A percentile compares a stretch with the other conserved stretches of the same genome.
These are phyloP conservation scores for Pteropus rufus DNA, from an alignment of 2,797 vertebrate genomes.

Conservation along the genomic window DNA sequence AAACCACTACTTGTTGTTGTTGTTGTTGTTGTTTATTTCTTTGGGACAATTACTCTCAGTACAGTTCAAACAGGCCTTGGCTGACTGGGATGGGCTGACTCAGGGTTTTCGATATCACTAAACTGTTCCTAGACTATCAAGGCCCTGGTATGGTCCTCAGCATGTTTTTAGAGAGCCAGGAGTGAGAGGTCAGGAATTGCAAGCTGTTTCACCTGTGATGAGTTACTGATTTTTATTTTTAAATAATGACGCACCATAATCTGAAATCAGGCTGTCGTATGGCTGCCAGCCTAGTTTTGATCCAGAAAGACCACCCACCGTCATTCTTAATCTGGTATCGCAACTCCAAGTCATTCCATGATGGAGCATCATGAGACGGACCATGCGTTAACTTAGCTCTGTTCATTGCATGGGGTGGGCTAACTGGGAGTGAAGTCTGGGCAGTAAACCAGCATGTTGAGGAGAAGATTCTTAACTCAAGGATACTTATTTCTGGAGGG, in stretches of 20 bases:
- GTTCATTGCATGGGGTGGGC: rapidly evolving
- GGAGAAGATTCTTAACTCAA: neutral
- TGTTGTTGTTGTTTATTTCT: neutral
- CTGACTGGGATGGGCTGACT: neutral
- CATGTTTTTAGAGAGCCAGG: neutral
- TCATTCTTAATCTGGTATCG: neutral
- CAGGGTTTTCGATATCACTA: neutral
- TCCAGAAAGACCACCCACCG: neutral
- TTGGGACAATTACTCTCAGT: neutral
- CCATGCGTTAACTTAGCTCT: no score
- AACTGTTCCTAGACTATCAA: neutral
- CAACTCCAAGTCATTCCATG: neutral
- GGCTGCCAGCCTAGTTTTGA: neutral
- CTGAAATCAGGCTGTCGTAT: neutral
- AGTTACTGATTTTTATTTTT: conserved; percentile 11
- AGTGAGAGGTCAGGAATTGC: neutral
- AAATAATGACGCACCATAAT: neutral
- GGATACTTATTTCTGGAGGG: neutral
- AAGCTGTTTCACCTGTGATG: neutral
- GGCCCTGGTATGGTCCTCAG: neutral
- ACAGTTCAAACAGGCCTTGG: neutral
- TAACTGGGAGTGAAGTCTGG: neutral
- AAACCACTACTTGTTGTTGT: neutral
- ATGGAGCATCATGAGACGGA: neutral
- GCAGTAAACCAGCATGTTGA: rapidly evolving